Evolutionary conservation across 2,797 vertebrate species (phyloP).

Genomic region (Huso huso): DNA sequence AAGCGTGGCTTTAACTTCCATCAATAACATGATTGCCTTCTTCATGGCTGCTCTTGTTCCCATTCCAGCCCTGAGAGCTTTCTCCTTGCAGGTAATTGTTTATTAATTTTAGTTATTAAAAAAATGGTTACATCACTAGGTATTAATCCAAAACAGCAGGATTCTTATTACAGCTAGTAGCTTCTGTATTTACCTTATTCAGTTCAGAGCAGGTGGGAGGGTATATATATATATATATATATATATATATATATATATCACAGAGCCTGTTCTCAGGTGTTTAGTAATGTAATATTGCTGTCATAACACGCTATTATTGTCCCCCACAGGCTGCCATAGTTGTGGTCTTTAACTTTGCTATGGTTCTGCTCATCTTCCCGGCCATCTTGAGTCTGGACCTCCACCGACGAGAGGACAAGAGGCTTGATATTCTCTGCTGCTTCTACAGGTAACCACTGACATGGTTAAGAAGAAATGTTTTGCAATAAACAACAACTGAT

Average conservation of each 20-base stretch:
- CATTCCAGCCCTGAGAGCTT: conserved; percentile 61
- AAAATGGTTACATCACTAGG: conserved; percentile 38
- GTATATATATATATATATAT: too few species aligned
- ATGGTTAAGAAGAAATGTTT: not conserved
- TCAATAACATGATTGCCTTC: conserved; percentile 70
- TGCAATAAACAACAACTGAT: not conserved
- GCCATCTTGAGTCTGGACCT: conserved; percentile 93
- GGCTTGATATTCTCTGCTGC: conserved; percentile 92
- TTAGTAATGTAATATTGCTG: not conserved
- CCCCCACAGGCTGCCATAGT: conserved; percentile 79
- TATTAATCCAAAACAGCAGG: conserved; percentile 45
- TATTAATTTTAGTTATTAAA: conserved; percentile 2
- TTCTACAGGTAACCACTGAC: conserved; percentile 69
- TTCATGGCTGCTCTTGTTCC: conserved; percentile 69
- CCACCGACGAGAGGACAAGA: conserved; percentile 79
- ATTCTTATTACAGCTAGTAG: conserved; percentile 34
- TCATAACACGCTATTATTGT: conserved; percentile 15
- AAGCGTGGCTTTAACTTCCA: conserved; percentile 57
- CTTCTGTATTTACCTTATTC: conserved; percentile 41
- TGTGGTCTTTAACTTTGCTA: conserved; percentile 92
- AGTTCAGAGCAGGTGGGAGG: too few species aligned
- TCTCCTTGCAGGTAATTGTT: conserved; percentile 58
- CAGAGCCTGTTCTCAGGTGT: conserved; percentile 39
- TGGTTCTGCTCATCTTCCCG: conserved; percentile 93
- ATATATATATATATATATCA: conserved; percentile 60